Evolutionary conservation across 2,797 vertebrate species (phyloP).

Genomic region (Microctenopoma steveboyesi): DNA sequence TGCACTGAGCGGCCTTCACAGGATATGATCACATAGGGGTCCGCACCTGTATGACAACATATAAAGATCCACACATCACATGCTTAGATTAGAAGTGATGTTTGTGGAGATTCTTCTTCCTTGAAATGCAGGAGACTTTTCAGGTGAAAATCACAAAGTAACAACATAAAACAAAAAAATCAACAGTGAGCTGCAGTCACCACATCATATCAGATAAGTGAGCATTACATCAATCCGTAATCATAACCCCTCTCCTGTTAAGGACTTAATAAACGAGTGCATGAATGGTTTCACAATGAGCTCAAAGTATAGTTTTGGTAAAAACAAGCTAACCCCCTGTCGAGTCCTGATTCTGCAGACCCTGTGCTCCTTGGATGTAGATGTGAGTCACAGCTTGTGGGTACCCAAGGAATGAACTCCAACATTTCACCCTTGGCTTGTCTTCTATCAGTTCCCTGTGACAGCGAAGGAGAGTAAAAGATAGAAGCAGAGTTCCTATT

Average conservation of each 20-base stretch:
- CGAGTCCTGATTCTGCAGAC: constrained; percentile 83
- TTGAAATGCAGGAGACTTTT: too few species aligned
- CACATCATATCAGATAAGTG: too few species aligned
- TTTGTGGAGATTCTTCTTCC: too few species aligned
- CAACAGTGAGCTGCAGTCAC: too few species aligned
- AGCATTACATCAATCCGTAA: too few species aligned
- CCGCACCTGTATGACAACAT: constrained; percentile 81
- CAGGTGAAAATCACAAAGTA: too few species aligned
- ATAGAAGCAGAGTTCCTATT: not conserved
- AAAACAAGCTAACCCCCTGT: constrained; percentile 72
- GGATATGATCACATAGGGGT: constrained; percentile 91
- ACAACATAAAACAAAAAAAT: too few species aligned
- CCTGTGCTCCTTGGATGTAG: constrained; percentile 86
- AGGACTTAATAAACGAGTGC: too few species aligned
- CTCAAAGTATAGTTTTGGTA: not conserved
- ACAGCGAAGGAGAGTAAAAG: constrained; percentile 16
- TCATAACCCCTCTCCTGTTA: too few species aligned
- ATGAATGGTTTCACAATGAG: too few species aligned
- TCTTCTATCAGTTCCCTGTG: constrained; percentile 88
- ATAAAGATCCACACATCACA: not conserved
- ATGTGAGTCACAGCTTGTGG: constrained; percentile 88
- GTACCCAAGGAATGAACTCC: constrained; percentile 88
- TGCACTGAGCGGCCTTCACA: constrained; percentile 85
- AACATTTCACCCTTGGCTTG: constrained; percentile 86
- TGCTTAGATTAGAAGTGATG: too few species aligned